Conservation (phyloP, 1,140 invertebrate genomes). For the Dendrolimus kikuchii region DNA sequence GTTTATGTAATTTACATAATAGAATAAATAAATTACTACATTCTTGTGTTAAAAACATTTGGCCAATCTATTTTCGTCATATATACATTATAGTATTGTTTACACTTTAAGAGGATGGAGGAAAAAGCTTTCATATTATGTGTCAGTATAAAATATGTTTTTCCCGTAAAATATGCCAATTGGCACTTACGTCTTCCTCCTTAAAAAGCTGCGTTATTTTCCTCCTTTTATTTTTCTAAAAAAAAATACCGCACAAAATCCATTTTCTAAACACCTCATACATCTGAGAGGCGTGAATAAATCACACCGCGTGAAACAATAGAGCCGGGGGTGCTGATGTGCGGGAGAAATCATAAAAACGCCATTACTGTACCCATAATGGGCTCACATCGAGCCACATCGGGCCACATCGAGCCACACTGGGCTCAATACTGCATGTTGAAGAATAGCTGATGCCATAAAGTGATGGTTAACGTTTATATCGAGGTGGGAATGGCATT, state of each 20-base stretch:
- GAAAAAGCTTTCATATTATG: neutral
- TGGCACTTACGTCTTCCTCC: too few species aligned
- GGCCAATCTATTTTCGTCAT: neutral
- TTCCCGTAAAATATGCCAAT: too few species aligned
- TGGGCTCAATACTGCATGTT: conserved; percentile 5
- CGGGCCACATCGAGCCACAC: conserved; percentile 1
- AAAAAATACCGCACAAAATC: conserved; percentile 4
- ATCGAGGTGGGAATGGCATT: conserved; percentile 5
- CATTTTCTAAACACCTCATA: conserved; percentile 12
- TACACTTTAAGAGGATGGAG: neutral
- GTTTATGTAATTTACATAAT: too few species aligned
- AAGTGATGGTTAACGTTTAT: conserved; percentile 6
- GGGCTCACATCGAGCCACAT: too few species aligned
- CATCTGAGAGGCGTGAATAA: conserved; percentile 7
- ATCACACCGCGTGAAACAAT: conserved; percentile 11
- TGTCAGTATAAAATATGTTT: neutral
- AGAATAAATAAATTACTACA: too few species aligned
- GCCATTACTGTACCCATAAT: conserved; percentile 7
- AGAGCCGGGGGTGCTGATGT: conserved; percentile 9
- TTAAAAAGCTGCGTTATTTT: conserved; percentile 2
- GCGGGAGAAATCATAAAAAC: conserved; percentile 12
- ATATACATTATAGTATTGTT: neutral
- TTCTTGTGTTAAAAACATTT: too few species aligned
- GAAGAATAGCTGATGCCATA: neutral
- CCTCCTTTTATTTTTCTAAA: conserved; percentile 5